Evolutionary conservation across 92 coral and sea anemone genomes (phyloP), one percentile per base, ranked within the genome.

Genomic region (Porites divaricata): DNA sequence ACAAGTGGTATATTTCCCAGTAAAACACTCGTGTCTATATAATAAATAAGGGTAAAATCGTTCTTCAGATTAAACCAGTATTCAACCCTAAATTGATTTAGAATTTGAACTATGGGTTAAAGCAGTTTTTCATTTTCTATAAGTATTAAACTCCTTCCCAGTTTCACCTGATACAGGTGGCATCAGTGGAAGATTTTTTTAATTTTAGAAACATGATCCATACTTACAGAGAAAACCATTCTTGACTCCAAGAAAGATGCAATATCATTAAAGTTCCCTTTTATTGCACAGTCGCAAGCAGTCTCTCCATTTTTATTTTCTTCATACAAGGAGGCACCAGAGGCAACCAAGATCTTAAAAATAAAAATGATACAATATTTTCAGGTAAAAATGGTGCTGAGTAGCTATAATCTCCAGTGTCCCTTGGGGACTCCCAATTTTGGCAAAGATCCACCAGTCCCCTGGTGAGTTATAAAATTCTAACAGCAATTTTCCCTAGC

Each of bases 161-260:
- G 45, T 35, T 35, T 35, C 45, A 35, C 10, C 59, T 54, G 59
- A 12, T 15, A 11, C 59, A 54, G 2, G 59, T 11, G 59, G 16
- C 14, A 11, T 54, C 14, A 54, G 14, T 54, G 9, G 12, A 54
- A 11, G 59, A 54, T 15, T 11, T 54, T 15, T 54, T 54, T 54
- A 54, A 35, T 6, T 35, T 35, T 7, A 50, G 14, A 73, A 54
- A 24, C 62, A 73, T 13, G 50, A 54, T 9, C 65, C 16, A 2
- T 77, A 93, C 99, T 97, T 85, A 97, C 99, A 73, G 96, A 95
- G 86, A 97, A 97, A 63, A 97, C 99, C 99, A 97, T 97, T 81
- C 94, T 95, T 13, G 99, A 90, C 74, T 97, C 99, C 83, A 97
- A 74, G 59, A 95, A 97, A 58, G 98, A 93, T 11, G 99, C 99